Base-by-base conservation (phyloP, 2,888 invertebrate species). In the Erpobdella octoculata region DNA sequence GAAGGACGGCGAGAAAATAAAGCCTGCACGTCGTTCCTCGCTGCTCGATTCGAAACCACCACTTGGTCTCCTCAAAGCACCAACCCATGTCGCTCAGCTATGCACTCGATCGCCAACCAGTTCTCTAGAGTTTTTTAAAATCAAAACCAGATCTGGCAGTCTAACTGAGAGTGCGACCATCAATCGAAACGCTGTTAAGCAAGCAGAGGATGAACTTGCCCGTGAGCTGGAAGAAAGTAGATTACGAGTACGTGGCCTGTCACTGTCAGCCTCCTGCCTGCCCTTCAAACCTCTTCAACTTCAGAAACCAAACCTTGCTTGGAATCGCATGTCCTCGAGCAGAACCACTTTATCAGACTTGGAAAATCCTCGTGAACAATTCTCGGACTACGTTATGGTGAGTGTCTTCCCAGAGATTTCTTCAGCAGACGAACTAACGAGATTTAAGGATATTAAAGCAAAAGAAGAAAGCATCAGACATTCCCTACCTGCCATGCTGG, bases 251-350 rank as follows among this genome's bases (percentile, higher is more conserved):
- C 21, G 53, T 8, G 53, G 53, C 28, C 53, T 53, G 8, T 62
- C 62, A 5, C 35, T 62, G 35, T 62, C 62, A 33, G 31, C 35
- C 31, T 62, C 62, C n/a, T 62, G 62, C 33, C 62, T 62, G 21
- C 62, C 62, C 9, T 33, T 62, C 33, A 31, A 35, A 31, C 35
- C 31, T 35, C 33, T 62, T 12, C 62, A 35, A 18, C 62, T 62
- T 31, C 62, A 62, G 33, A 62, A 33, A 18, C 62, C 62, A 12
- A 62, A 62, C 12, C 62, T 62, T 12, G 31, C 62, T 6, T 62
- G 62, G 62, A 62, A 35, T 35, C 28, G 35, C 5, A 31, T 35
- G 21, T 33, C 62, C 31, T 33, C 62, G 12, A 62, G 31, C 33
- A 28, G 53, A 21, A 53, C 18, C 21, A 53, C 3, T 28, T 6